Base-by-base conservation (phyloP, 2,797 vertebrate genomes). In the Myripristis murdjan region DNA sequence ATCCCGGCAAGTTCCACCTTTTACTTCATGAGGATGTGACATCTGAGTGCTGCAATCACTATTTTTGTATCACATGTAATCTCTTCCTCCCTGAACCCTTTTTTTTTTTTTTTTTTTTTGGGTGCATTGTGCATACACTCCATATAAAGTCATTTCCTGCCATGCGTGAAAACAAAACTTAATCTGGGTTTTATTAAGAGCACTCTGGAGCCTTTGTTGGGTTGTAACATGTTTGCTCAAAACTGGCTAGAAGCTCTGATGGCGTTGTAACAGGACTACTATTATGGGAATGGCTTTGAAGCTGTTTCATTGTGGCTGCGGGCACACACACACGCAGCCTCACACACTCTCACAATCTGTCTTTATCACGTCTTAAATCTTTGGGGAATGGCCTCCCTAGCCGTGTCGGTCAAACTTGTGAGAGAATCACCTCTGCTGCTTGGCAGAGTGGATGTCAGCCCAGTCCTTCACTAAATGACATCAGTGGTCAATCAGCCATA, bases 181-280 rank as follows among this genome's bases (percentile, higher is more conserved):
- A 70, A 70, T 79, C 64, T 79, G 81, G 58, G 14, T 72, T 77
- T 81, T 62, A 86, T 78, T 79, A 73, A 56, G 48, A 51, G 18
- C 65, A 77, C 55, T 44, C 52, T 6, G 28, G 28, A 24, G 59
- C 15, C 55, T 79, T 67, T 75, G 61, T 82, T 75, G 37, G 75
- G 28, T 51, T 75, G 39, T 53, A 41, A 75, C 58, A 69, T 65
- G 39, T 49, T 75, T 64, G 72, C 70, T 59, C 11, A 22, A 39
- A 60, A 52, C 75, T 41, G 11, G 15, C 37, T 46, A 62, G n/a
- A 68, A 62, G 56, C 28, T 33, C 18, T 37, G 52, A 61, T 14
- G n/a, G 33, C 44, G 37, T 22, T 41, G 73, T 53, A 64, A 46
- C 26, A 20, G 35, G 26, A 31, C 35, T 58, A 55, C 52, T 51